Evolutionary conservation across 2,113 vertebrate species (phyloP), one percentile per base, ranked within the genome.

Genomic region (Callospermophilus lateralis): DNA sequence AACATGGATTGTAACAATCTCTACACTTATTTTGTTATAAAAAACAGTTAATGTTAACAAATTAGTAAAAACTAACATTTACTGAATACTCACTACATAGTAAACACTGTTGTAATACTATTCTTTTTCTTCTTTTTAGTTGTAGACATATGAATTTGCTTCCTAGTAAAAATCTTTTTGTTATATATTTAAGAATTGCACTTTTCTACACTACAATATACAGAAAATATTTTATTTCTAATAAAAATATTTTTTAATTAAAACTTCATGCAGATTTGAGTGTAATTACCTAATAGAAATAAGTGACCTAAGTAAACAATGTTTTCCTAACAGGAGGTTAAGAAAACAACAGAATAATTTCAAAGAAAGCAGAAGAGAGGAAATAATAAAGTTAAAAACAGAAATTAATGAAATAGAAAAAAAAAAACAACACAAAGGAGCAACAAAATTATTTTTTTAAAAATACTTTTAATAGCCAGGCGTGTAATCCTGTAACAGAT

Each of bases 161-260:
- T 81, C 58, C 16, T 24, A 61, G 15, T 73, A 2, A 73, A 86
- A 51, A 63, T 88, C 76, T 85, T 78, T 85, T 37, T 91, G 51
- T 32, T 77, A 5, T 9, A 3, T 84, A 89, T n/a, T 89, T 84
- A 84, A 90, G 37, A 96, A 72, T n/a, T 88, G 11, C 67, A 26
- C 4, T 92, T 95, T 92, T 84, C 80, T 86, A 6, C 70, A 89
- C 48, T 86, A 8, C 9, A 89, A 37, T 88, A 78, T 39, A 74
- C 2, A 81, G 37, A 74, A 79, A 65, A 51, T 81, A 67, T 76
- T 91, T 95, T 86, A 78, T 72, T 92, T 92, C 94, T 48, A 72
- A 42, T 67, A 70, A 77, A 87, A 83, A 24, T 53, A 55, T 48
- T 79, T 34, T 94, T 97, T 37, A 70, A 55, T 34, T 58, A 86